Evolutionary conservation across 2,888 invertebrate genomes (phyloP), one percentile per base, ranked within the genome.

Genomic region (Pilophorus perplexus): DNA sequence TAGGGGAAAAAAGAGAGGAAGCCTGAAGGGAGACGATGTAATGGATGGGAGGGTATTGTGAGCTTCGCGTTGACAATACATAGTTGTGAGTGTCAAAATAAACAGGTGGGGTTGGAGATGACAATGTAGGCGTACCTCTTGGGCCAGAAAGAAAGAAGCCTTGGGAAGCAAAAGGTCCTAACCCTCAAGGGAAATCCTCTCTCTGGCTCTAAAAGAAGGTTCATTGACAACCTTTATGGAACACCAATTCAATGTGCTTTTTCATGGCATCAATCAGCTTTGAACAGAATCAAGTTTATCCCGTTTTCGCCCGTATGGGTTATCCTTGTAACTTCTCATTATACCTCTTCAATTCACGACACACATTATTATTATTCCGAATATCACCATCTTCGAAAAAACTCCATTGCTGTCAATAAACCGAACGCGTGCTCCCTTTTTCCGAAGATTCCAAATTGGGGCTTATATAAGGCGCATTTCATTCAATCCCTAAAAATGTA

Each of bases 41-140:
- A 62, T 62, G 62, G 62, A 62, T 62, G 62, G 62, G 62, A 46
- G 1, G 33, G 62, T 28, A 62, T 62, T 62, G 62, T 62, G 52
- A 25, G 20, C 62, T n/a, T 27, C 44, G 20, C 62, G 62, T 46
- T 62, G 62, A 62, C 62, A 62, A 62, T 62, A 62, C 62, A 46
- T 62, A 62, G 62, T 62, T 62, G 62, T 62, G 62, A 62, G 38
- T 62, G 62, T 62, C 62, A 62, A 62, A 62, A 62, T 62, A 62
- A 62, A 62, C 62, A 62, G 62, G 62, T 62, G 62, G 28, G 33
- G 42, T 33, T 42, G 42, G 23, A 62, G 62, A 62, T 62, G 62
- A 62, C 62, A 62, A 62, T 62, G 62, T 48, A 46, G 46, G 48
- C 62, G 62, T 46, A 46, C 22, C 62, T 62, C 27, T 18, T 18